These are phyloP conservation scores for Lampris megalopsis DNA, from an alignment of 2,113 vertebrate species.

Conservation along the genomic window DNA sequence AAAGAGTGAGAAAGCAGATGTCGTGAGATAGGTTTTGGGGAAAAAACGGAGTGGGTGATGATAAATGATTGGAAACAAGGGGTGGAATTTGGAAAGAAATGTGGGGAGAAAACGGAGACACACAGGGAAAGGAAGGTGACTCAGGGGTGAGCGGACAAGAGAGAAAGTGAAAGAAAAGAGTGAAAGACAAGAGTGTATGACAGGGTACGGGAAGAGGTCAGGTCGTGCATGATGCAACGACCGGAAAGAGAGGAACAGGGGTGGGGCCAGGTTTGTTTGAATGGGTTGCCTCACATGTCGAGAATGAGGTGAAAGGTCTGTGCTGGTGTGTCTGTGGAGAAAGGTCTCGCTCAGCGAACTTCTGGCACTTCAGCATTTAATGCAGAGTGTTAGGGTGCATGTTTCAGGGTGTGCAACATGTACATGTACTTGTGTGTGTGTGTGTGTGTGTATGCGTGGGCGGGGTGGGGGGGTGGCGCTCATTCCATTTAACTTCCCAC, in stretches of 20 bases:
- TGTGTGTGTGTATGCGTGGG: neutral
- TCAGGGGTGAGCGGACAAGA: neutral
- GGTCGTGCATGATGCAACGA: neutral
- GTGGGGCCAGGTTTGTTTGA: neutral
- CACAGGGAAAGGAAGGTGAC: neutral
- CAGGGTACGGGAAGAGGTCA: neutral
- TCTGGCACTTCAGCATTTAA: neutral
- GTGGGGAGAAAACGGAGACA: neutral
- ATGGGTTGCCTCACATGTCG: constrained; percentile 9
- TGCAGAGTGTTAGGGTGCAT: too few relatives aligned
- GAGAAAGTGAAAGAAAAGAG: neutral
- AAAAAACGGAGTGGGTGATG: too few relatives aligned
- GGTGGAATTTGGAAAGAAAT: neutral
- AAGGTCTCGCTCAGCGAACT: neutral
- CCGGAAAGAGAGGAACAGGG: neutral
- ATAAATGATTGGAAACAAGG: neutral
- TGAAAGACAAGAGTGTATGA: constrained; percentile 9
- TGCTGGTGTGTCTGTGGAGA: neutral
- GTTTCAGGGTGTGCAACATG: too few relatives aligned
- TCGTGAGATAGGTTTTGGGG: too few relatives aligned
- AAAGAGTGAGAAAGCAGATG: neutral
- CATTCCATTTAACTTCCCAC: neutral
- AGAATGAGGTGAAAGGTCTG: constrained; percentile 33
- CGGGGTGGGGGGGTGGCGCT: neutral
- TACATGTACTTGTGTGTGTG: neutral